Evolutionary conservation across 2,888 invertebrate species (phyloP).

Genomic region (Drosophila sordidula): DNA sequence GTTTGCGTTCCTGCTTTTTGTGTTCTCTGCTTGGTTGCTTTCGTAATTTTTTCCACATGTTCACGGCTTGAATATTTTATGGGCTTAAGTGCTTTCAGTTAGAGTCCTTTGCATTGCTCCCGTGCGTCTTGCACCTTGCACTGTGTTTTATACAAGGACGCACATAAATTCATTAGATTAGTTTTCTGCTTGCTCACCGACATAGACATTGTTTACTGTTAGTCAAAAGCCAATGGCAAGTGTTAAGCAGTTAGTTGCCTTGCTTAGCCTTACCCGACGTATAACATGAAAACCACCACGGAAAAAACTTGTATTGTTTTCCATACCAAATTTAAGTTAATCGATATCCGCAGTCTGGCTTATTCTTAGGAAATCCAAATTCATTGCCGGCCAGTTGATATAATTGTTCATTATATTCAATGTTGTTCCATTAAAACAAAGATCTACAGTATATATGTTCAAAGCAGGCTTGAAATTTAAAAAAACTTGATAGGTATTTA

Average conservation of each 20-base stretch:
- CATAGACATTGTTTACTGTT: conserved; percentile 47
- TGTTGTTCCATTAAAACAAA: not conserved
- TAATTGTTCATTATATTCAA: not conserved
- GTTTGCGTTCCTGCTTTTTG: conserved; percentile 57
- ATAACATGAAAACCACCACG: conserved; percentile 23
- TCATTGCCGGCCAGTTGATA: conserved; percentile 11
- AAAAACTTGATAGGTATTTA: too few species aligned
- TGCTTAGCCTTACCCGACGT: conserved; percentile 50
- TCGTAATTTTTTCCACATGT: conserved; percentile 78
- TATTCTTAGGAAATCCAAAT: conserved; percentile 15
- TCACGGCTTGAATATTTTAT: conserved; percentile 79
- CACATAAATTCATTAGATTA: conserved; percentile 78
- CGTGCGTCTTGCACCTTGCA: conserved; percentile 64
- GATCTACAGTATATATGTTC: not conserved
- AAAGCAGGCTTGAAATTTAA: too few species aligned
- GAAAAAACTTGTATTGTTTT: conserved; percentile 10
- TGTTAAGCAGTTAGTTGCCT: conserved; percentile 7
- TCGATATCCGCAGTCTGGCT: conserved; percentile 20
- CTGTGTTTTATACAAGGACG: conserved; percentile 33
- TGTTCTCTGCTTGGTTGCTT: conserved; percentile 46
- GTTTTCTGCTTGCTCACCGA: conserved; percentile 29
- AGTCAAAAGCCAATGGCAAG: conserved; percentile 39
- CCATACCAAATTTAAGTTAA: conserved; percentile 16
- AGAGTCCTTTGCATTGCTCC: conserved; percentile 58
- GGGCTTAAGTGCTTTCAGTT: conserved; percentile 80